Conservation (phyloP, 2,888 invertebrate species). For the Aphelenchoides bicaudatus region DNA sequence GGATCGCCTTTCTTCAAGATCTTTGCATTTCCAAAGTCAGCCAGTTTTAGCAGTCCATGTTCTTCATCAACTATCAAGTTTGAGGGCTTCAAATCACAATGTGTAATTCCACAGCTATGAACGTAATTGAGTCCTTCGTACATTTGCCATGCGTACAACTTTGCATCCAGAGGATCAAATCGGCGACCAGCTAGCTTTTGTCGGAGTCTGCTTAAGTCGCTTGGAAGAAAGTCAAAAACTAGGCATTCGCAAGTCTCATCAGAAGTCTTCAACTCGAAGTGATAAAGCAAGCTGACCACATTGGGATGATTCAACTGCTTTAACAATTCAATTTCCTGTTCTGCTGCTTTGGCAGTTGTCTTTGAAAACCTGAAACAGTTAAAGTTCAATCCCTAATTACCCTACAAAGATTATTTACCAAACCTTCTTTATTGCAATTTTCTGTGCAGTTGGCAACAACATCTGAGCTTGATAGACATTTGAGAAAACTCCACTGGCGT, state of each 20-base stretch:
- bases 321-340: conserved; percentile 37
- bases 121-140: conserved; percentile 44
- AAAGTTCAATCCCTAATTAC: too few relatives aligned
- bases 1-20: conserved; percentile 29
- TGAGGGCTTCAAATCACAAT: conserved; percentile 36
- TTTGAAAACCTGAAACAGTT: too few relatives aligned
- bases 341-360: conserved; percentile 15
- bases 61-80: conserved; percentile 43
- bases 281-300: conserved; percentile 40
- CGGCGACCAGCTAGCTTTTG: conserved; percentile 10
- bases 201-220: conserved; percentile 15
- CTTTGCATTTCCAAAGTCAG: conserved; percentile 50
- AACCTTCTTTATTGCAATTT: conserved; percentile 47
- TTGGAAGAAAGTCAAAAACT: conserved; percentile 43
- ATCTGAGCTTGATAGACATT: conserved; percentile 35
- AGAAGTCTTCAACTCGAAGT: conserved; percentile 36
- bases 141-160: conserved; percentile 51
- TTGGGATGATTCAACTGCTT: conserved; percentile 39
- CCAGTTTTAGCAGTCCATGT: conserved; percentile 42
- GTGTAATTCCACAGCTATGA: conserved; percentile 32
- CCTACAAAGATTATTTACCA: too few relatives aligned
- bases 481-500: conserved; percentile 36
- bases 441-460: conserved; percentile 24
- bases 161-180: conserved; percentile 39
- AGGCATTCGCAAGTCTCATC: conserved; percentile 45